Evolutionary conservation across 30 jellyfish, hydroid and myxozoan genomes (phyloP).

Genomic region (Pelagia noctiluca): DNA sequence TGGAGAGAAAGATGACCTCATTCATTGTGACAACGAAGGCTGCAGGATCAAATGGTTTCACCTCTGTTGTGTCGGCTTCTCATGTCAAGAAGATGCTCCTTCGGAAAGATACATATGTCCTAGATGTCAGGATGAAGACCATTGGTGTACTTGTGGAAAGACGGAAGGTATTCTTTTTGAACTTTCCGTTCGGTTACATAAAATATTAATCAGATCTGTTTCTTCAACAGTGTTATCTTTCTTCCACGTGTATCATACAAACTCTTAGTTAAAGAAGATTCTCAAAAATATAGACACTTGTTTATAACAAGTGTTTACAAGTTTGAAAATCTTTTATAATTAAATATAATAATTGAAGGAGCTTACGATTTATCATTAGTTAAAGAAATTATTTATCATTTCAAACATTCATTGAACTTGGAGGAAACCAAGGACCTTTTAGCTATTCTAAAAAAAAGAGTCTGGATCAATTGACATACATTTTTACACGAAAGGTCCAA

Average conservation of each 20-base stretch:
- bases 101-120: no score
- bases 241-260: not conserved
- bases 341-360: no score
- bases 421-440: no score
- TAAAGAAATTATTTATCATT: no score
- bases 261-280: not conserved
- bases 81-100: slow-evolving; percentile 1
- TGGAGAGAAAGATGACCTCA: not conserved
- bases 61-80: slow-evolving; percentile 15
- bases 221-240: not conserved
- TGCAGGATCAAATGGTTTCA: slow-evolving; percentile 29
- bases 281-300: not conserved
- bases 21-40: not conserved
- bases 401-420: no score
- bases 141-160: not conserved
- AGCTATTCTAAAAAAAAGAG: no score
- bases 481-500: no score
- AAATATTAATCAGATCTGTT: not conserved
- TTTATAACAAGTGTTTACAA: not conserved
- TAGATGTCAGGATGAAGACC: no score
- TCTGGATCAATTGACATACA: no score
- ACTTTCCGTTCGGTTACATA: not conserved
- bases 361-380: no score
- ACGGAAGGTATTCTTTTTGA: not conserved
- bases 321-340: no score